Conservation (phyloP, 2,888 invertebrate genomes). For the Tetropium fuscum region DNA sequence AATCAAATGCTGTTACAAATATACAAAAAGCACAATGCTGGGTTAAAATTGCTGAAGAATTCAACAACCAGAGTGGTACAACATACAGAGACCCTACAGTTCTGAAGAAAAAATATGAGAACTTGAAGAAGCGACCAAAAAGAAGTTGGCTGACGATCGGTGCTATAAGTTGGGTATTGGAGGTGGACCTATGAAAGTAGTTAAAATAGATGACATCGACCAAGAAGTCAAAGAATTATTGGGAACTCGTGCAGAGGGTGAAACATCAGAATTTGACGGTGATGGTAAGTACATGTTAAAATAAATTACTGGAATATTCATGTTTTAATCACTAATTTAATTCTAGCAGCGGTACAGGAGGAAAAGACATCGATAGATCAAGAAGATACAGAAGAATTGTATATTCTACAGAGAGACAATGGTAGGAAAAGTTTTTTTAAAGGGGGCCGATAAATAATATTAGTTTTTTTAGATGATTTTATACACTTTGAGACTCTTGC, state of each 20-base stretch:
- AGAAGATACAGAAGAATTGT: background rate
- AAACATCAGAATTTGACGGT: background rate
- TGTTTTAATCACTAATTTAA: background rate
- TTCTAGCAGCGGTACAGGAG: background rate
- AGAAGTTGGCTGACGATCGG: background rate
- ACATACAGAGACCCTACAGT: too few species aligned
- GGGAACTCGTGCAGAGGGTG: slow-evolving; percentile 2
- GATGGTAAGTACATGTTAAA: slow-evolving; percentile 6
- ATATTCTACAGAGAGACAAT: background rate
- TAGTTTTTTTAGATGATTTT: background rate
- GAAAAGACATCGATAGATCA: too few species aligned
- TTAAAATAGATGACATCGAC: background rate
- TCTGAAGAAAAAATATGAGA: too few species aligned
- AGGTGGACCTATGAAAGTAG: background rate
- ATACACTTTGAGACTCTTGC: background rate
- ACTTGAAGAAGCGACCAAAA: too few species aligned
- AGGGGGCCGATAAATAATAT: slow-evolving; percentile 1
- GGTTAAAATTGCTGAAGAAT: too few species aligned
- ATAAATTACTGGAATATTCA: background rate
- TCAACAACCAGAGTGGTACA: too few species aligned
- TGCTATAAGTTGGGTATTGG: background rate
- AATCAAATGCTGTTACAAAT: too few species aligned
- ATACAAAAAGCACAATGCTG: too few species aligned
- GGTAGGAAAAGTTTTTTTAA: slow-evolving; percentile 1
- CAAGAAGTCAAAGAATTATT: slow-evolving; percentile 4